Evolutionary conservation across 2,113 vertebrate genomes (phyloP).

Genomic region (Megalops atlanticus): DNA sequence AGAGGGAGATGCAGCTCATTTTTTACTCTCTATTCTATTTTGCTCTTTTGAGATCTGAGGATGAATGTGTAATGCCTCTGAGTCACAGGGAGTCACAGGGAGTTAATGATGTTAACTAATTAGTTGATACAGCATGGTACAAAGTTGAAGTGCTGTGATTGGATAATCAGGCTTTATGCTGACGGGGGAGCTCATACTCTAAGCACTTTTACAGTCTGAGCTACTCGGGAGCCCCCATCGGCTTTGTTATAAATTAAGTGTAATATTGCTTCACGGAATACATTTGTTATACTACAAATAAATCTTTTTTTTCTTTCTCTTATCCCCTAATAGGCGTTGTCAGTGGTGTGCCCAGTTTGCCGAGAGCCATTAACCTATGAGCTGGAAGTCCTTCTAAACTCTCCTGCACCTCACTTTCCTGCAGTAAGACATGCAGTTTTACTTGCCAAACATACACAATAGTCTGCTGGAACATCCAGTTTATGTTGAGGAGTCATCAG

Average conservation of each 20-base stretch:
- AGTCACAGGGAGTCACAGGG: too few species aligned
- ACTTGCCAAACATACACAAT: neutral
- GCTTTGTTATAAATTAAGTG: too few species aligned
- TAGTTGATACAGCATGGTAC: too few species aligned
- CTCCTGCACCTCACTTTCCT: conserved; percentile 60
- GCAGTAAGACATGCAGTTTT: conserved; percentile 48
- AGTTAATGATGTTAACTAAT: too few species aligned
- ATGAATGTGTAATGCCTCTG: too few species aligned
- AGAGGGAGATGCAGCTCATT: neutral
- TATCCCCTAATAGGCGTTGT: conserved; percentile 60
- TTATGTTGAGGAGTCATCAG: neutral
- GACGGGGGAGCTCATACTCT: too few species aligned
- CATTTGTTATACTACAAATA: neutral
- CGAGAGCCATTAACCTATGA: conserved; percentile 68
- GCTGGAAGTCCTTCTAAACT: conserved; percentile 58
- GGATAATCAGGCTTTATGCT: too few species aligned
- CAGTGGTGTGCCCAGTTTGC: conserved; percentile 74
- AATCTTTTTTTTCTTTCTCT: neutral
- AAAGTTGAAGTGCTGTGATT: too few species aligned
- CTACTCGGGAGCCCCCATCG: too few species aligned
- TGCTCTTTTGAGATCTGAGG: too few species aligned
- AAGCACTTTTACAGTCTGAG: too few species aligned
- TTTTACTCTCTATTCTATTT: neutral
- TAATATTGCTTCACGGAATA: neutral
- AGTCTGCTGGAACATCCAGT: neutral